These are phyloP conservation scores for Drosophila paranaensis DNA, from an alignment of 2,888 invertebrate genomes.

Conservation along the genomic window DNA sequence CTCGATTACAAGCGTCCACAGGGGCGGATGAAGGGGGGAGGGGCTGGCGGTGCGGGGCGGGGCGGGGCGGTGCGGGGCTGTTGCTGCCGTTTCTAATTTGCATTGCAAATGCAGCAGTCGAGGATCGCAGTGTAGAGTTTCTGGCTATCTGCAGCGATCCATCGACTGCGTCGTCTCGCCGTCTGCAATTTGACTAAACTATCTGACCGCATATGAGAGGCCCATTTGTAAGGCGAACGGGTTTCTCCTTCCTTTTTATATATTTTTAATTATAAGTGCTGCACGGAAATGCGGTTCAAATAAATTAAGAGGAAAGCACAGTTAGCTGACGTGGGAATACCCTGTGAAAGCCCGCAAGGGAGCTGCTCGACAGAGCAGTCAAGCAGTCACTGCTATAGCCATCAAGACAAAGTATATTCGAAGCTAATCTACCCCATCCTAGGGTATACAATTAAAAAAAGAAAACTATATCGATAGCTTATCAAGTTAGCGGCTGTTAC, in stretches of 20 bases:
- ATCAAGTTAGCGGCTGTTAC: slow-evolving; percentile 45
- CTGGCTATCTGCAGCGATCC: slow-evolving; percentile 23
- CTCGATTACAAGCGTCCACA: slow-evolving; percentile 63
- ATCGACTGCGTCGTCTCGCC: slow-evolving; percentile 13
- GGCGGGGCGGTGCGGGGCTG: neutral
- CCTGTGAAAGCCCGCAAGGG: neutral
- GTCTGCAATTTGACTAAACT: slow-evolving; percentile 73
- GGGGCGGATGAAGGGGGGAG: neutral
- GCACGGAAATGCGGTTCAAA: slow-evolving; percentile 21
- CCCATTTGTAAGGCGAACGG: slow-evolving; percentile 66
- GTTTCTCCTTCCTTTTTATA: slow-evolving; percentile 49
- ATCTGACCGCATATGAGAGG: slow-evolving; percentile 64
- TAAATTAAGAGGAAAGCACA: slow-evolving; percentile 23
- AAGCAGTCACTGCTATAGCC: neutral
- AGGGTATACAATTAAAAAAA: neutral
- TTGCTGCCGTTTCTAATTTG: slow-evolving; percentile 71
- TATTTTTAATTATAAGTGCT: slow-evolving; percentile 65
- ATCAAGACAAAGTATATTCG: no score
- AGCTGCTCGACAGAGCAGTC: neutral
- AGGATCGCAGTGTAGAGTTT: slow-evolving; percentile 7
- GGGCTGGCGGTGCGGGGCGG: no score
- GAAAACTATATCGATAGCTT: slow-evolving; percentile 35
- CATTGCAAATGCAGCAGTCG: slow-evolving; percentile 69
- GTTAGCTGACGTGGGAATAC: neutral
- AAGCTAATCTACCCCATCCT: neutral